Conservation (phyloP, 2,888 invertebrate species). For the Cephus pygmeus region DNA sequence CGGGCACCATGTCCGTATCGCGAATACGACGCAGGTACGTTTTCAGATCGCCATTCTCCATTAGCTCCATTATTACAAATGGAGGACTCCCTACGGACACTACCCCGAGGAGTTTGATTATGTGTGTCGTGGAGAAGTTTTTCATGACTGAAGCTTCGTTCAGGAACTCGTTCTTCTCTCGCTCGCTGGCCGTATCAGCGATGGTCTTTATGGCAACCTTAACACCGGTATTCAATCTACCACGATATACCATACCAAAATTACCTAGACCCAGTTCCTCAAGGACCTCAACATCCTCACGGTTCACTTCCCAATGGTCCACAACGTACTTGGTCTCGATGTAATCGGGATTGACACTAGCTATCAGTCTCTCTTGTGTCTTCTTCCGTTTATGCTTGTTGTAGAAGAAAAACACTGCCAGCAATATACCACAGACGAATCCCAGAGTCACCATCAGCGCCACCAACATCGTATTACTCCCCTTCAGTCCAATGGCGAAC, state of each 20-base stretch:
- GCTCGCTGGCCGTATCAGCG: slow-evolving; percentile 69
- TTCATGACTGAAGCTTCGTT: slow-evolving; percentile 82
- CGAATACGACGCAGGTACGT: slow-evolving; percentile 72
- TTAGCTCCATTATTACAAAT: slow-evolving; percentile 83
- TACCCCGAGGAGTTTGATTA: slow-evolving; percentile 78
- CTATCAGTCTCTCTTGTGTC: slow-evolving; percentile 66
- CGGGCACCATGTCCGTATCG: slow-evolving; percentile 62
- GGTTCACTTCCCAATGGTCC: slow-evolving; percentile 79
- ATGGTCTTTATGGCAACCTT: slow-evolving; percentile 76
- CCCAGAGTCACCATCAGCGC: slow-evolving; percentile 39
- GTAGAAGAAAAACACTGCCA: slow-evolving; percentile 48
- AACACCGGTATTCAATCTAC: slow-evolving; percentile 63
- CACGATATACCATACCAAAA: slow-evolving; percentile 80
- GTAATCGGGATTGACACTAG: slow-evolving; percentile 76
- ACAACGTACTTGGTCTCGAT: slow-evolving; percentile 70
- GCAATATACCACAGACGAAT: slow-evolving; percentile 25
- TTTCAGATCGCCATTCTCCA: slow-evolving; percentile 80
- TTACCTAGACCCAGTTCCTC: slow-evolving; percentile 76
- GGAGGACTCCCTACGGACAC: slow-evolving; percentile 77
- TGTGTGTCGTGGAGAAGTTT: slow-evolving; percentile 75
- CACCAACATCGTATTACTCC: slow-evolving; percentile 31
- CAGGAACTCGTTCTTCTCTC: slow-evolving; percentile 73
- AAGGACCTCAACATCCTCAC: slow-evolving; percentile 71
- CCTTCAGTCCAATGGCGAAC: slow-evolving; percentile 43
- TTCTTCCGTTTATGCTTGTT: slow-evolving; percentile 51